Base-by-base conservation (phyloP, 1,140 invertebrate genomes). In the Pseudoatta argentina region DNA sequence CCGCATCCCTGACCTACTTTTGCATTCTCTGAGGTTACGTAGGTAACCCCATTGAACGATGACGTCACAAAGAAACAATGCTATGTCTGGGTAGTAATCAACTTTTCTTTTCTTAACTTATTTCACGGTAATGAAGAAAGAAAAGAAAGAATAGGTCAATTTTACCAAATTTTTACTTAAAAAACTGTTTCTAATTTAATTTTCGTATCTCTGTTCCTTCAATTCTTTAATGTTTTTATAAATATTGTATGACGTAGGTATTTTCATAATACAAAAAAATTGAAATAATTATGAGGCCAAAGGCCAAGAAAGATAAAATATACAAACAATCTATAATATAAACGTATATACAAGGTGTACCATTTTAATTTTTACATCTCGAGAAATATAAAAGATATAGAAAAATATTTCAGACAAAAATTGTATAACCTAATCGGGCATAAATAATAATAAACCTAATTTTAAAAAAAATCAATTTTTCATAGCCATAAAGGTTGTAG, bases 1-100 rank as follows among this genome's bases (percentile, higher is more conserved):
- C 48, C 83, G 75, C 64, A 90, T 88, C 78, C 87, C 82, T 90
- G 89, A 88, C 89, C 89, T 57, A 88, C 63, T 91, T 91, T 79
- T 77, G 59, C 69, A 59, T 21, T 78, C 87, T 81, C 85, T 83
- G 67, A 90, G 66, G 83, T 86, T 90, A 69, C 61, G 53, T 72
- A 86, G 72, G 75, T 64, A 51, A 83, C 66, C 55, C 83, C 82
- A 91, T 90, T 89, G 86, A 86, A 90, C 72, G 57, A 75, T 78
- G 86, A 89, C 89, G 86, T 91, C 89, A 88, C 73, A 86, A 82
- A 76, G 78, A 24, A 90, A 89, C 69, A 86, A 85, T 48, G 57
- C 89, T 90, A 90, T 87, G 82, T 87, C 79, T 79, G 63, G 71
- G 48, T 66, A 64, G 88, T 86, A 87, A 89, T 89, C 69, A 71